phyloP scores from a whole-genome alignment of 2,113 vertebrate genomes.

The Martes martes region DNA sequence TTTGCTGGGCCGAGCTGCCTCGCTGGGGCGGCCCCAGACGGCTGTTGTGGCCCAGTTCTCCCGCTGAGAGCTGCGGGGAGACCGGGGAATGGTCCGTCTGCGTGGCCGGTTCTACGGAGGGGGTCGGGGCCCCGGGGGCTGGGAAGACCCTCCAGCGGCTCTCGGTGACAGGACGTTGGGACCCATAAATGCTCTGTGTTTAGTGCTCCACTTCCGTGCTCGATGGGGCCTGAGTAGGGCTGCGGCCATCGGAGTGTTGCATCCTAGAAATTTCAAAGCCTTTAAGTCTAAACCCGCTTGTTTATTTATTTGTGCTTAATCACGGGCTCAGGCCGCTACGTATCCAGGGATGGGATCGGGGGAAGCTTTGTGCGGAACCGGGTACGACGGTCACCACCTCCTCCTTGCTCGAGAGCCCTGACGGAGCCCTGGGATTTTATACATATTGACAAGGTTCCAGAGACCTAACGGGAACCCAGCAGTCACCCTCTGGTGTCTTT shows the following conservation, averaged over 20 bases:
- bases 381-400: not conserved
- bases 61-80: rapidly evolving
- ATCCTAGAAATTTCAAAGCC: not conserved
- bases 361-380: not conserved
- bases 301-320: not conserved
- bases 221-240: rapidly evolving
- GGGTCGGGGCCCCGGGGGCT: rapidly evolving
- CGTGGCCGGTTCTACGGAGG: no score
- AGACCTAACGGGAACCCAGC: not conserved
- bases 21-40: not conserved
- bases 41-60: not conserved
- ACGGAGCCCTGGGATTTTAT: not conserved
- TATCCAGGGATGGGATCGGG: not conserved
- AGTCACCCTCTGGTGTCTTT: not conserved
- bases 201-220: not conserved
- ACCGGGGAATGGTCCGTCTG: not conserved
- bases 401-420: not conserved
- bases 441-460: not conserved
- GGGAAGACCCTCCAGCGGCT: not conserved
- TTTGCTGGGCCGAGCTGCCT: rapidly evolving
- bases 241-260: not conserved
- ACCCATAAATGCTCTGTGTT: rapidly evolving
- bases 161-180: not conserved
- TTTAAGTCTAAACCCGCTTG: not conserved
- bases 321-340: not conserved